These are phyloP conservation scores for Thymelicus lineola DNA, from an alignment of 2,888 invertebrate genomes.

Conservation along the genomic window DNA sequence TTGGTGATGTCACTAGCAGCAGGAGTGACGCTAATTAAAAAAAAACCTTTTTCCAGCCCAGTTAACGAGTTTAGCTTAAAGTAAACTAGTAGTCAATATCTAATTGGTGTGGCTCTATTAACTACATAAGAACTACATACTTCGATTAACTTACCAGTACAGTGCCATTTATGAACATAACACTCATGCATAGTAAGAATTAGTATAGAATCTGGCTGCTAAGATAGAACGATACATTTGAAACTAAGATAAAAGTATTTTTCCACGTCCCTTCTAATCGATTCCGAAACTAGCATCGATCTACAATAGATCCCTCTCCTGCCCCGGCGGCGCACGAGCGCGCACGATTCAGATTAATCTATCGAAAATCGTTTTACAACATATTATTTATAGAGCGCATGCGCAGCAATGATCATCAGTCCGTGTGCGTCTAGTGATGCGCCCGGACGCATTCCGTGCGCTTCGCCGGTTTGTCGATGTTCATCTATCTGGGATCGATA, in stretches of 20 bases:
- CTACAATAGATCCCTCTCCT: constrained; percentile 81
- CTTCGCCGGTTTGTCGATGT: constrained; percentile 61
- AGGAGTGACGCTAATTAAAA: no score
- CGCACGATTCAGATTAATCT: constrained; percentile 86
- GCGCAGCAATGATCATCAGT: constrained; percentile 85
- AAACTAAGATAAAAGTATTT: constrained; percentile 15
- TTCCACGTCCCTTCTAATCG: constrained; percentile 25
- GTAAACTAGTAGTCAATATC: no score
- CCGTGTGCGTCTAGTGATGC: constrained; percentile 78
- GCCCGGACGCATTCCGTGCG: constrained; percentile 51
- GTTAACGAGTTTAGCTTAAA: no score
- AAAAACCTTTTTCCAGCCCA: no score
- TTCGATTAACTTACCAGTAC: no score
- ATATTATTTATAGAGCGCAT: constrained; percentile 85
- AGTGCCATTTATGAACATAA: no score
- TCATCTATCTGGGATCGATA: constrained; percentile 54
- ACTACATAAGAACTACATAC: no score
- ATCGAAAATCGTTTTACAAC: constrained; percentile 86
- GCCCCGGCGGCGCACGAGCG: constrained; percentile 81
- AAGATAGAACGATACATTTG: no score
- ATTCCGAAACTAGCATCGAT: constrained; percentile 66
- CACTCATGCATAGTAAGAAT: no score
- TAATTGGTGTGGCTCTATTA: no score
- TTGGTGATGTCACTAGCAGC: no score
- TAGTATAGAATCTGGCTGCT: no score